These are phyloP conservation scores for Bradysia coprophila DNA, from an alignment of 1,140 invertebrate species.

Conservation along the genomic window DNA sequence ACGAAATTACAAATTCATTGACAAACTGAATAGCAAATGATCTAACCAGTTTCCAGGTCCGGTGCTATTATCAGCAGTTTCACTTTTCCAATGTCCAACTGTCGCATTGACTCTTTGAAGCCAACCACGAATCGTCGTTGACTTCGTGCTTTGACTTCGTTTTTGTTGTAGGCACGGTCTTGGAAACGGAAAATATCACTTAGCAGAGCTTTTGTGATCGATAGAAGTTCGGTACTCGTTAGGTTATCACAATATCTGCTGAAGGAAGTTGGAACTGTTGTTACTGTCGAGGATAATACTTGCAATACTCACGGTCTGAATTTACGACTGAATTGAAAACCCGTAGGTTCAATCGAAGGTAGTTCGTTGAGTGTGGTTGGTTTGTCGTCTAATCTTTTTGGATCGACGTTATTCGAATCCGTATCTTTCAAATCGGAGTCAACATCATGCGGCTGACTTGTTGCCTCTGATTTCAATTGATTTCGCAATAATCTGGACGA, in stretches of 20 bases:
- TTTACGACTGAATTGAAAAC: neutral
- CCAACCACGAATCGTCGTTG: constrained; percentile 36
- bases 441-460: no score
- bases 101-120: constrained; percentile 34
- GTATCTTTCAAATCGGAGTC: no score
- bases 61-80: constrained; percentile 39
- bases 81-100: constrained; percentile 32
- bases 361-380: no score
- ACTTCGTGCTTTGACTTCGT: constrained; percentile 33
- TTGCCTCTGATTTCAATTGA: no score
- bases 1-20: no score
- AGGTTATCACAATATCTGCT: constrained; percentile 22
- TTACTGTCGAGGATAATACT: no score
- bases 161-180: constrained; percentile 33
- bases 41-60: constrained; percentile 24
- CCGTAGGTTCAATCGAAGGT: no score
- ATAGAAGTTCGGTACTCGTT: constrained; percentile 9
- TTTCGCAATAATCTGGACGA: no score
- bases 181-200: constrained; percentile 37
- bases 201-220: constrained; percentile 20
- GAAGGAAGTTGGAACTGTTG: no score
- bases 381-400: no score
- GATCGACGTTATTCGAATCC: no score
- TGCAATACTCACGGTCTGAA: neutral
- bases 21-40: no score